Base-by-base conservation (phyloP, 1,140 invertebrate genomes). In the Pseudomyrmex gracilis region DNA sequence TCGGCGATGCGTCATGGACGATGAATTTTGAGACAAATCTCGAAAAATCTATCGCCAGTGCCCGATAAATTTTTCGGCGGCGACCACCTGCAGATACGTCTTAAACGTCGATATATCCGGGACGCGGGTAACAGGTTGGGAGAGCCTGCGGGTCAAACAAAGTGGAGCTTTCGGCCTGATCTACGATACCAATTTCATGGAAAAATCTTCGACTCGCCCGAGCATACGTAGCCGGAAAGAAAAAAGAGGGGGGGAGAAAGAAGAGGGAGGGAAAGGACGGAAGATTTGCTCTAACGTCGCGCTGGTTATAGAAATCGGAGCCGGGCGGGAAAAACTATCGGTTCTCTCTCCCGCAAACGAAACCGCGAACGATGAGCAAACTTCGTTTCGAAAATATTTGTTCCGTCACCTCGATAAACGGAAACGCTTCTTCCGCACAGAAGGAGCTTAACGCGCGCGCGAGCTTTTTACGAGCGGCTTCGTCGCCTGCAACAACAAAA, bases 121-220 rank as follows among this genome's bases (percentile, higher is more conserved):
- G 67, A 85, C 70, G 73, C 57, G 45, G 49, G 77, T 80, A 47
- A 64, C 53, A 57, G 82, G 82, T 83, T 66, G 84, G 84, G 71
- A 76, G 76, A 78, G 76, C 64, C 45, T 67, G 20, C 53, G 82
- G 70, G 68, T 71, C 73, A 73, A 73, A 90, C 87, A 90, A 90
- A 90, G 87, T 90, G 85, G 55, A 74, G 71, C 71, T 76, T 70
- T 61, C 63, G 49, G 57, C 61, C 84, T 88, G 88, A 90, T 90
- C 85, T 90, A 87, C 73, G 83, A 63, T 78, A 83, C 64, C 83
- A 76, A 87, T 88, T 84, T 77, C 58, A 53, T 43, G 49, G 83
- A 88, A 88, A 88, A 88, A 89, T 89, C 85, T 83, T 70, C 80
- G 47, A 67, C 49, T 64, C 51, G 60, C 34, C 57, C 61, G 60